phyloP scores from a whole-genome alignment of 2,113 vertebrate species.

The Lagopus muta region DNA sequence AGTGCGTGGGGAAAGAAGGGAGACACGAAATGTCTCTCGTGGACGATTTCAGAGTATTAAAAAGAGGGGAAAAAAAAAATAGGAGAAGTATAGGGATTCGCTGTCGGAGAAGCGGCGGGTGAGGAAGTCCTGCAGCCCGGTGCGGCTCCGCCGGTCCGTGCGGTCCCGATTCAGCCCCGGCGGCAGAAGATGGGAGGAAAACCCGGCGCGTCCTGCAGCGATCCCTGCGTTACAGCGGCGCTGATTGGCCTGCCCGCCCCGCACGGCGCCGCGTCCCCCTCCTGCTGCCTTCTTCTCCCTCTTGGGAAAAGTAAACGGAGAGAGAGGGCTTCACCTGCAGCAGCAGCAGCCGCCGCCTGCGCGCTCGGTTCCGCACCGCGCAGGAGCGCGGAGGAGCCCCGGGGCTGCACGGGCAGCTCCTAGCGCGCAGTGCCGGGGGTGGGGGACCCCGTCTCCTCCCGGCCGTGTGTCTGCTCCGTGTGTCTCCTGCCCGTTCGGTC shows the following conservation, averaged over 20 bases:
- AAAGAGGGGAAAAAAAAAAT: neutral
- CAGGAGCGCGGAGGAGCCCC: neutral
- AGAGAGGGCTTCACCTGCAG: conserved; percentile 45
- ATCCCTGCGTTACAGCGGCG: conserved; percentile 50
- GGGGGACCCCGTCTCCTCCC: neutral
- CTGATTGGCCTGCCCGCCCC: conserved; percentile 56
- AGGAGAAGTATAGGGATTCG: neutral
- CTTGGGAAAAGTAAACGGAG: conserved; percentile 53
- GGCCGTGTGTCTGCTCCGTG: too few relatives aligned
- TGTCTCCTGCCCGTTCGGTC: neutral
- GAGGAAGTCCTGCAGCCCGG: conserved; percentile 15
- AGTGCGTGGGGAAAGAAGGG: neutral
- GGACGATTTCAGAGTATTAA: neutral
- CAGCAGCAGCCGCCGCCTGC: neutral
- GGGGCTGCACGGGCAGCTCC: neutral
- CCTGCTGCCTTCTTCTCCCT: conserved; percentile 29
- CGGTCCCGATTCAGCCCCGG: neutral
- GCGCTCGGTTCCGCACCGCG: neutral
- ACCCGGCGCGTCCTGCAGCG: conserved; percentile 53
- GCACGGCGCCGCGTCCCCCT: conserved; percentile 55
- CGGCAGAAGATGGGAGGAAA: neutral
- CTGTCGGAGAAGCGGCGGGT: neutral
- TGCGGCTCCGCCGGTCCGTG: neutral
- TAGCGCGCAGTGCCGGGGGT: neutral
- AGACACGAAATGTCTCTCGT: neutral